Evolutionary conservation across 92 coral and sea anemone species (phyloP).

Genomic region (Porites cylindrica): DNA sequence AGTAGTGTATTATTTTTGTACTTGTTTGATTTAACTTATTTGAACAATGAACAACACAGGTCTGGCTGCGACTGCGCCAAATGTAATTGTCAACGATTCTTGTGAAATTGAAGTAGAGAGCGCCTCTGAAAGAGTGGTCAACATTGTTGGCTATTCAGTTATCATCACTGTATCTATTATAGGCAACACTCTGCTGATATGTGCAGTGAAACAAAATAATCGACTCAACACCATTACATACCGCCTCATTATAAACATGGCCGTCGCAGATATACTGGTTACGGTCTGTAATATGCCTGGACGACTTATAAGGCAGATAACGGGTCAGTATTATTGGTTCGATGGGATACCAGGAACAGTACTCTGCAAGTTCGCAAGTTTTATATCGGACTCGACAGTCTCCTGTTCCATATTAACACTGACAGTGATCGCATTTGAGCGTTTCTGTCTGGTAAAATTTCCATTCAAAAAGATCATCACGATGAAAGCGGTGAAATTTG

Average conservation of each 20-base stretch:
- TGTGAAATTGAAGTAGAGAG: conserved; percentile 35
- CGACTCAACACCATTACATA: conserved; percentile 79
- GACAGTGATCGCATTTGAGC: conserved; percentile 75
- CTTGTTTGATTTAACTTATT: neutral
- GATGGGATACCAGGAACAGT: conserved; percentile 73
- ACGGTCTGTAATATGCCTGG: conserved; percentile 87
- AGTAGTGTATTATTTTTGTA: too few species aligned
- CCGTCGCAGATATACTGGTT: conserved; percentile 77
- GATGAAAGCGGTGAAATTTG: conserved; percentile 55
- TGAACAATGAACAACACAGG: conserved; percentile 1
- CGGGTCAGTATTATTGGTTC: conserved; percentile 77
- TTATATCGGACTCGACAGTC: conserved; percentile 81
- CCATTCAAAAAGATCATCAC: conserved; percentile 70
- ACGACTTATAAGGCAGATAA: conserved; percentile 71
- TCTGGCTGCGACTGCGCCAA: too few species aligned
- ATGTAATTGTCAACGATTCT: neutral
- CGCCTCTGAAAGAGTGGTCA: conserved; percentile 46
- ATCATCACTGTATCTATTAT: conserved; percentile 72
- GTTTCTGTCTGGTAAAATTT: conserved; percentile 64
- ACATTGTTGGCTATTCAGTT: conserved; percentile 50
- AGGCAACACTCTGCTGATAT: conserved; percentile 69
- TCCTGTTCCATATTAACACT: conserved; percentile 77
- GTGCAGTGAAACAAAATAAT: conserved; percentile 60
- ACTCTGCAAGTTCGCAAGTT: conserved; percentile 73
- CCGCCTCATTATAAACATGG: conserved; percentile 83